Base-by-base conservation (phyloP, 2,888 invertebrate species). In the Tetropium fuscum region DNA sequence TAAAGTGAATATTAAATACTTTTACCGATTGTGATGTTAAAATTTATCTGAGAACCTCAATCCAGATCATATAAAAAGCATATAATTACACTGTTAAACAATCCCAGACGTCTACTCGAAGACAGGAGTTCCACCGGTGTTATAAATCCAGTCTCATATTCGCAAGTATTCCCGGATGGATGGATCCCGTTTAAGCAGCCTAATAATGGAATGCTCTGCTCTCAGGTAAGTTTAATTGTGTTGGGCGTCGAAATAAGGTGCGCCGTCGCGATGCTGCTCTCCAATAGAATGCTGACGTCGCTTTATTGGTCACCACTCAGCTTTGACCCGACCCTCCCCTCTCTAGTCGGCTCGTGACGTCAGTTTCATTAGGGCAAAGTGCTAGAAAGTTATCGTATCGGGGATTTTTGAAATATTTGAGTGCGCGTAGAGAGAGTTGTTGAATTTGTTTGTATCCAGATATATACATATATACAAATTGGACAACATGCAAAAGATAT, bases 231-330 rank as follows among this genome's bases (percentile, higher is more conserved):
- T 60, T 61, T 69, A 68, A 69, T 69, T 71, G 70, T 63, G 60
- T 64, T 64, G 76, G 74, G 76, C 76, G 76, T 74, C 74, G 70
- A 68, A 64, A 65, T 58, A 71, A 72, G 73, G 69, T 75, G 79
- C 78, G 78, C 78, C 79, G 79, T 73, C 79, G 78, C 76, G 79
- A 75, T 79, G 78, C 71, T 58, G 54, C 65, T 68, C 78, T 76
- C 81, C 81, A 81, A 80, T 80, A 68, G 79, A 75, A 74, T 66
- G 71, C 70, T 73, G 71, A 72, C 73, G 70, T 63, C 66, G 73
- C 76, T 74, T 76, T 76, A 77, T 77, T 77, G 77, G 77, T 78
- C 77, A 75, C 70, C 74, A 69, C 72, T 71, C 73, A 73, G 72
- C 74, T 76, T 71, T 77, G 78, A 78, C 80, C 74, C 74, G 78